A percentile compares a stretch with the other conserved stretches of the same genome.
These are phyloP conservation scores for Dryobota labecula DNA, from an alignment of 2,888 invertebrate species.

Conservation along the genomic window DNA sequence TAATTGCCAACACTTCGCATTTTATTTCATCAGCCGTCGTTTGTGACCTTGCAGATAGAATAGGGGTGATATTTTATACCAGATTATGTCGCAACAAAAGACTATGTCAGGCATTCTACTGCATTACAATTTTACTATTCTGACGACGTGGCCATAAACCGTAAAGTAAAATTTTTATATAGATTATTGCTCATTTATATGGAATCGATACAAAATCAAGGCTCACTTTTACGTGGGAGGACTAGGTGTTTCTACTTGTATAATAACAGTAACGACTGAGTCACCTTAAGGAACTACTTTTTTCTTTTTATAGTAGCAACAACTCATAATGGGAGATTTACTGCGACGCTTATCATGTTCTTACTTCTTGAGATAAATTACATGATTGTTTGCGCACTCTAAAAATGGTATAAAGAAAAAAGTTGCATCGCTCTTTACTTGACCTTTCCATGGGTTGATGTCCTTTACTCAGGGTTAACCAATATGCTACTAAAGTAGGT, in stretches of 20 bases:
- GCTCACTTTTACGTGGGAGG: constrained; percentile 2
- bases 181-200: background rate
- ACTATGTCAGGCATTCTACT: background rate
- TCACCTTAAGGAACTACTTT: constrained; percentile 15
- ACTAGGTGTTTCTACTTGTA: constrained; percentile 6
- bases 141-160: background rate
- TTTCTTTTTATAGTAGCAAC: constrained; percentile 14
- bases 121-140: background rate
- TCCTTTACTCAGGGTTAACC: constrained; percentile 60
- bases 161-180: too few relatives aligned
- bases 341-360: constrained; percentile 22
- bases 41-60: background rate
- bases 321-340: constrained; percentile 24
- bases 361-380: constrained; percentile 29
- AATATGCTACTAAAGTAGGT: constrained; percentile 15
- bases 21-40: constrained; percentile 30
- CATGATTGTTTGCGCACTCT: constrained; percentile 36
- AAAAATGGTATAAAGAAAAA: constrained; percentile 56
- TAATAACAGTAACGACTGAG: constrained; percentile 27
- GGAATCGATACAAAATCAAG: constrained; percentile 21
- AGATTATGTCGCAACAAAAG: background rate
- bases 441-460: constrained; percentile 58
- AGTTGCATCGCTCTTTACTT: constrained; percentile 57
- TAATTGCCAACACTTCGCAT: background rate
- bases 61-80: background rate